Evolutionary conservation across 2,113 vertebrate genomes (phyloP).

Genomic region (Myrmecophaga tridactyla): DNA sequence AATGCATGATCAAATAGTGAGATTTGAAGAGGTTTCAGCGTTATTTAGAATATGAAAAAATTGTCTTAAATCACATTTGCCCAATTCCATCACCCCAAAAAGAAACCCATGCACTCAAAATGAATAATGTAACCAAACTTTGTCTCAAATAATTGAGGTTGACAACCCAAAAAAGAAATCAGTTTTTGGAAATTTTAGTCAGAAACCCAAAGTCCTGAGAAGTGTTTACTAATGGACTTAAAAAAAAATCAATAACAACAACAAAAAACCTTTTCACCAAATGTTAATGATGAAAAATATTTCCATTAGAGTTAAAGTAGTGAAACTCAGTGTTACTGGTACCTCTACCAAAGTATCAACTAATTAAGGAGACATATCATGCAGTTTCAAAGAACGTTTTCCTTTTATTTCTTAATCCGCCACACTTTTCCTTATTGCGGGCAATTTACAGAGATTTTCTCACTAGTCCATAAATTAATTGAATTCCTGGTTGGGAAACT

Average conservation of each 20-base stretch:
- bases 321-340: constrained; percentile 54
- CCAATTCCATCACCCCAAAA: not conserved
- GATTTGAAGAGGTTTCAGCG: constrained; percentile 48
- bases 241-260: constrained; percentile 31
- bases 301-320: constrained; percentile 47
- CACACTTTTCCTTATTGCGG: constrained; percentile 17
- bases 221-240: constrained; percentile 51
- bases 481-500: constrained; percentile 38
- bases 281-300: constrained; percentile 48
- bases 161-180: constrained; percentile 41
- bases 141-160: constrained; percentile 38
- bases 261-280: constrained; percentile 32
- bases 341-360: constrained; percentile 68
- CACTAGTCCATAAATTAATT: constrained; percentile 45
- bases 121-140: constrained; percentile 1
- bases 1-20: constrained; percentile 41
- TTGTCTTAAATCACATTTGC: constrained; percentile 32
- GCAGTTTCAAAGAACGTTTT: constrained; percentile 61
- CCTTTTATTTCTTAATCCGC: constrained; percentile 38
- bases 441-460: constrained; percentile 45
- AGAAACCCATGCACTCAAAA: not conserved
- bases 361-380: constrained; percentile 55
- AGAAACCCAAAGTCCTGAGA: constrained; percentile 41
- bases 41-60: constrained; percentile 49
- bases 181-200: constrained; percentile 33